Evolutionary conservation across 1,140 invertebrate genomes (phyloP), one percentile per base, ranked within the genome.

Genomic region (Leptinotarsa defecta): DNA sequence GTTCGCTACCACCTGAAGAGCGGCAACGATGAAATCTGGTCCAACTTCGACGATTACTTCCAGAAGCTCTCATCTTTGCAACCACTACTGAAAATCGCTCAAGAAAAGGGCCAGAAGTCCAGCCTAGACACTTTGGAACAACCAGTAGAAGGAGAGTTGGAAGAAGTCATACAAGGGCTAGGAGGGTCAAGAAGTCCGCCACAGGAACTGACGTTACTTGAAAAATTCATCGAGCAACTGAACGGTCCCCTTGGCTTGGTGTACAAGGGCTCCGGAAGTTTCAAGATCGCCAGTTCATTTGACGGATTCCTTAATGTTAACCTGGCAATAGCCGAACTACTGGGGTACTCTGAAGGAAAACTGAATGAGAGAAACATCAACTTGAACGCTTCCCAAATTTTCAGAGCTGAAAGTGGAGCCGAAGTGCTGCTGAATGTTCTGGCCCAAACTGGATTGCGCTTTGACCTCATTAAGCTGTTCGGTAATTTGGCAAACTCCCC

Each of bases 41-140:
- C n/a, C n/a, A 57, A 19, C 19, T 73, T 73, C 24, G 24, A 64
- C 6, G 62, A 34, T 13, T 73, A 48, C 48, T 73, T 73, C 34
- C 6, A 73, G 17, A 34, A 64, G 1, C 20, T 73, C n/a, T 48
- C 68, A 17, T 73, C 71, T 19, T 17, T 65, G 13, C 1, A 61
- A 65, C 19, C 20, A 6, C 8, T 48, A 13, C 13, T 65, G 13
- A 64, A 73, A 65, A 17, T 13, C 13, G 71, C 61, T 11, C 19
- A 64, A 24, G 34, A 64, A 19, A 48, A 65, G 3, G 71, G 71
- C 19, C 19, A 73, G 52, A 73, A 65, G 22, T 48, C n/a, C 15
- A 8, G 22, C 17, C 5, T 62, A 62, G 20, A n/a, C 2, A 15
- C 1, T 19, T 62, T 19, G 13, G 17, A 19, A 62, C 2, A 19